These are phyloP conservation scores for Vanessa tameamea DNA, from an alignment of 1,140 invertebrate genomes.

Conservation along the genomic window DNA sequence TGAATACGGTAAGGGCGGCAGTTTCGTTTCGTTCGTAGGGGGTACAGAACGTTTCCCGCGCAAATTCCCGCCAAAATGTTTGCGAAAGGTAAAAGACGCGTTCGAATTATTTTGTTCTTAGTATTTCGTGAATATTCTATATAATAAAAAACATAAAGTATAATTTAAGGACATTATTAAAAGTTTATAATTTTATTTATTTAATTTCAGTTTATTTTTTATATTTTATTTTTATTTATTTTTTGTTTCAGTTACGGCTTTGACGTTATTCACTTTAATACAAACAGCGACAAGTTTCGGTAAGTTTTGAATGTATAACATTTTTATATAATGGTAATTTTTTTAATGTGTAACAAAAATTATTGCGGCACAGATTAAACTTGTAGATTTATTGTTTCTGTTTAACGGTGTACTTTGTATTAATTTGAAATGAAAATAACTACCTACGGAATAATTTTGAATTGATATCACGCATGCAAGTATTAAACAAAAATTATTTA, in stretches of 20 bases:
- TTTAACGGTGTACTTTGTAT: too few relatives aligned
- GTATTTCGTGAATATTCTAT: not conserved
- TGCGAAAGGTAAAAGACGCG: constrained; percentile 52
- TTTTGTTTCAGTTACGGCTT: constrained; percentile 61
- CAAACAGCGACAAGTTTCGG: constrained; percentile 54
- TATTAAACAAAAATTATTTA: too few relatives aligned
- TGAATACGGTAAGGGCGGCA: constrained; percentile 11
- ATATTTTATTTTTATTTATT: constrained; percentile 26
- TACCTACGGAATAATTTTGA: too few relatives aligned
- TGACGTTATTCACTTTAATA: constrained; percentile 54
- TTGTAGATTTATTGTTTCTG: too few relatives aligned
- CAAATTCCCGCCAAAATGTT: constrained; percentile 64
- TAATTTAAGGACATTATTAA: too few relatives aligned
- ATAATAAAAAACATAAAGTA: too few relatives aligned
- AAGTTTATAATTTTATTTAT: not conserved
- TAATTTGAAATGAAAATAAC: too few relatives aligned
- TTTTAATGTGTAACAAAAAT: too few relatives aligned
- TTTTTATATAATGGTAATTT: not conserved
- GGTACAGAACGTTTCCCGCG: constrained; percentile 45
- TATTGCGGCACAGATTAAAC: too few relatives aligned
- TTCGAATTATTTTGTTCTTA: not conserved
- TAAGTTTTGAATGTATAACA: constrained; percentile 45
- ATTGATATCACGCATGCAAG: too few relatives aligned
- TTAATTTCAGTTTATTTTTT: not conserved
- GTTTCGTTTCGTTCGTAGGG: constrained; percentile 33